phyloP scores from a whole-genome alignment of 2,888 invertebrate genomes.

The Lomographa bimaculata region DNA sequence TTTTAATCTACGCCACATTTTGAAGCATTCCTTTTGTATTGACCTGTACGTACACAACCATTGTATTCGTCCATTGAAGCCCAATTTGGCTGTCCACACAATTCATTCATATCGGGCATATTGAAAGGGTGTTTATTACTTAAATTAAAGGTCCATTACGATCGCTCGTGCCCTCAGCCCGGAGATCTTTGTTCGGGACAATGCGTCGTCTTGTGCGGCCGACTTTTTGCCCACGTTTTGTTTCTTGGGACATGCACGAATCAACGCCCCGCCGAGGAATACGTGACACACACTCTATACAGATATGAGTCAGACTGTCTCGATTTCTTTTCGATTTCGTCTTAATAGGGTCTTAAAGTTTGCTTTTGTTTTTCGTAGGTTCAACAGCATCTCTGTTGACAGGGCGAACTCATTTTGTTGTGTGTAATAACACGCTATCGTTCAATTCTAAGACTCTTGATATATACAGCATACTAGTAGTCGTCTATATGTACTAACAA shows the following conservation, averaged over 20 bases:
- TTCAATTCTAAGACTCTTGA: too few relatives aligned
- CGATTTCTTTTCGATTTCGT: constrained; percentile 27
- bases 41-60: too few relatives aligned
- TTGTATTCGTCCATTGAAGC: constrained; percentile 13
- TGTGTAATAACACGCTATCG: too few relatives aligned
- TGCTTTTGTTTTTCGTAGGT: constrained; percentile 17
- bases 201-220: constrained; percentile 44
- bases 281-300: constrained; percentile 27
- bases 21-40: too few relatives aligned
- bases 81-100: constrained; percentile 22
- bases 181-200: constrained; percentile 43
- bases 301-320: constrained; percentile 36
- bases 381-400: constrained; percentile 4
- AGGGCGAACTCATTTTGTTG: neutral
- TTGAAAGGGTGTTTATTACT: constrained; percentile 53
- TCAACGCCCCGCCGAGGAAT: constrained; percentile 31
- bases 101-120: constrained; percentile 25
- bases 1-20: too few relatives aligned
- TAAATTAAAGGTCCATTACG: constrained; percentile 53
- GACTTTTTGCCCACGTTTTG: constrained; percentile 41
- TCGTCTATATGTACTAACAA: too few relatives aligned
- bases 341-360: constrained; percentile 21
- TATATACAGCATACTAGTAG: too few relatives aligned
- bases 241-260: constrained; percentile 57
- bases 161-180: constrained; percentile 44